phyloP scores from a whole-genome alignment of 2,888 invertebrate genomes.

The Heliconius sara region DNA sequence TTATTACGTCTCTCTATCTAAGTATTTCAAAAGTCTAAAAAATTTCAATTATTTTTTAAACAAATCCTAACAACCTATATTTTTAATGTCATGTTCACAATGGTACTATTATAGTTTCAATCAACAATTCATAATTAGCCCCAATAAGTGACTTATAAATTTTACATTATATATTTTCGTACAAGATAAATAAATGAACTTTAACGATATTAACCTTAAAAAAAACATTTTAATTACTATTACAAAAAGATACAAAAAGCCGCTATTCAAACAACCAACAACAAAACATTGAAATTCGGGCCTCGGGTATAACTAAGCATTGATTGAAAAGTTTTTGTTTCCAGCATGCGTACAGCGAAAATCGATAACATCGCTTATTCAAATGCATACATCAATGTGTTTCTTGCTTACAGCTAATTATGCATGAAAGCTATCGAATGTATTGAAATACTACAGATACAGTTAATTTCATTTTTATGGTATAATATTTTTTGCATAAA shows the following conservation, averaged over 20 bases:
- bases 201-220: not conserved
- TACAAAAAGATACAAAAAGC: constrained; percentile 1
- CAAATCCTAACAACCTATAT: too few relatives aligned
- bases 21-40: too few relatives aligned
- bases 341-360: not conserved
- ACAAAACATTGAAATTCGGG: constrained; percentile 13
- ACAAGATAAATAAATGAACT: not conserved
- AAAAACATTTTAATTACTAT: not conserved
- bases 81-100: too few relatives aligned
- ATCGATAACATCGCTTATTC: constrained; percentile 18
- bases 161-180: not conserved
- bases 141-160: too few relatives aligned
- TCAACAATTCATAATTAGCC: too few relatives aligned
- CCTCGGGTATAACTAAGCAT: constrained; percentile 4
- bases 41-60: too few relatives aligned
- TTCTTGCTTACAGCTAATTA: constrained; percentile 18
- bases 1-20: too few relatives aligned
- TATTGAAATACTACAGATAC: not conserved
- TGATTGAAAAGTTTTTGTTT: constrained; percentile 22
- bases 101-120: too few relatives aligned
- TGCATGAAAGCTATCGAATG: not conserved
- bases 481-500: too few relatives aligned
- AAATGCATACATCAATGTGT: constrained; percentile 12
- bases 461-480: not conserved
- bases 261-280: not conserved